A percentile compares a stretch with the other conserved stretches of the same genome.
These are phyloP conservation scores for Danio aesculapii DNA, from an alignment of 2,797 vertebrate genomes.

Conservation along the genomic window DNA sequence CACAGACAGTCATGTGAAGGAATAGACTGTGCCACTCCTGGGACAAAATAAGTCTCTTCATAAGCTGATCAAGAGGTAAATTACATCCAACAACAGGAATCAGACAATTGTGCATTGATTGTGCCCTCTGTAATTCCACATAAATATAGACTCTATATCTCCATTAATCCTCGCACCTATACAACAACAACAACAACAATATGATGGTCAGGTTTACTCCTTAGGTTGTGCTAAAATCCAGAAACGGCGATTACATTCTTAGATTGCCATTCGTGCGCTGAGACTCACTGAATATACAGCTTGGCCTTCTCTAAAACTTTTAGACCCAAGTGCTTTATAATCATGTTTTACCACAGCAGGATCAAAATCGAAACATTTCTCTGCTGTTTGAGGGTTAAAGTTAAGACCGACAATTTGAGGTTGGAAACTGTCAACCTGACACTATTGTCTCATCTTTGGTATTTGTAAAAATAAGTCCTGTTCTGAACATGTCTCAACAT, in stretches of 20 bases:
- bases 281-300: conserved; percentile 36
- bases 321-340: conserved; percentile 38
- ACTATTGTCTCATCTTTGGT: conserved; percentile 26
- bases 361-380: conserved; percentile 1
- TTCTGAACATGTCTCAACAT: conserved; percentile 35
- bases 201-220: conserved; percentile 42
- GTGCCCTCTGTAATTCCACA: conserved; percentile 51
- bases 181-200: conserved; percentile 18
- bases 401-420: background rate
- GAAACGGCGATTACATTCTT: conserved; percentile 54
- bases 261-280: conserved; percentile 31
- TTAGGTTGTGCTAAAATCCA: conserved; percentile 48
- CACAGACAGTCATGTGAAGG: conserved; percentile 52
- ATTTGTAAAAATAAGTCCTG: conserved; percentile 4
- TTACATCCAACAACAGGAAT: conserved; percentile 47
- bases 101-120: conserved; percentile 59
- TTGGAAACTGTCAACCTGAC: background rate
- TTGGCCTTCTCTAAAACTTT: conserved; percentile 25
- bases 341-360: conserved; percentile 27
- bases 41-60: conserved; percentile 53
- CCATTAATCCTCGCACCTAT: conserved; percentile 53
- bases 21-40: conserved; percentile 52
- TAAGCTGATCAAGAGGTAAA: conserved; percentile 52
- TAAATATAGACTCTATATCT: conserved; percentile 57
- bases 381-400: conserved; percentile 8